Evolutionary conservation across 2,888 invertebrate species (phyloP).

Genomic region (Orthosia cruda): DNA sequence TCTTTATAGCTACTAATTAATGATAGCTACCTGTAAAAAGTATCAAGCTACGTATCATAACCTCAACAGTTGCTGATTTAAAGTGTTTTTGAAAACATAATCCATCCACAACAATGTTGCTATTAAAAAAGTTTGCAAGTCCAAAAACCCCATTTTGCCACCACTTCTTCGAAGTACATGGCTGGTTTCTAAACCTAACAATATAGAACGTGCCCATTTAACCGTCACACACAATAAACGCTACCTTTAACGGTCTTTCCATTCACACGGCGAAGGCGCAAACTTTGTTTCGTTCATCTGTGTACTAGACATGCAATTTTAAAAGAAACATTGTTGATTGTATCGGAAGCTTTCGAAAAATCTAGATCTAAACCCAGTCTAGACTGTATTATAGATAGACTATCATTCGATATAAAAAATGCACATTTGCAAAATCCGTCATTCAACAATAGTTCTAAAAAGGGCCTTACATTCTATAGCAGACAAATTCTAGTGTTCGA

Average conservation of each 20-base stretch:
- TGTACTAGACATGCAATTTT: conserved; percentile 22
- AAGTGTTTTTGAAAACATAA: background rate
- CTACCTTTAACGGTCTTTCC: conserved; percentile 53
- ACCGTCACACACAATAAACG: conserved; percentile 53
- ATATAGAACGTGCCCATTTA: conserved; percentile 55
- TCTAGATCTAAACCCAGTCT: background rate
- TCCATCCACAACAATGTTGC: background rate
- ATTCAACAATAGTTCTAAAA: background rate
- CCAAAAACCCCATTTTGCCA: conserved; percentile 18
- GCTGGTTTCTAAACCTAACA: conserved; percentile 26
- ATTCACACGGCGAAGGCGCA: conserved; percentile 37
- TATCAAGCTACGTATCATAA: background rate
- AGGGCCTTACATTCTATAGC: background rate
- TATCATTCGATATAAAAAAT: too few species aligned
- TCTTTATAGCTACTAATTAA: background rate
- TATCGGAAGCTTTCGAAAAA: background rate
- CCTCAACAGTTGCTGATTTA: background rate
- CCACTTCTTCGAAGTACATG: conserved; percentile 26
- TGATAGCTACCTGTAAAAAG: background rate
- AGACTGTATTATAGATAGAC: background rate
- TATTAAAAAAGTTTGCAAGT: conserved; percentile 6
- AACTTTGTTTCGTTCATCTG: conserved; percentile 31
- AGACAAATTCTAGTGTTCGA: background rate
- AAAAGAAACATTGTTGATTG: conserved; percentile 10
- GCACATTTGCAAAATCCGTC: too few species aligned